phyloP scores from a whole-genome alignment of 2,113 vertebrate species.

The Cololabis saira region DNA sequence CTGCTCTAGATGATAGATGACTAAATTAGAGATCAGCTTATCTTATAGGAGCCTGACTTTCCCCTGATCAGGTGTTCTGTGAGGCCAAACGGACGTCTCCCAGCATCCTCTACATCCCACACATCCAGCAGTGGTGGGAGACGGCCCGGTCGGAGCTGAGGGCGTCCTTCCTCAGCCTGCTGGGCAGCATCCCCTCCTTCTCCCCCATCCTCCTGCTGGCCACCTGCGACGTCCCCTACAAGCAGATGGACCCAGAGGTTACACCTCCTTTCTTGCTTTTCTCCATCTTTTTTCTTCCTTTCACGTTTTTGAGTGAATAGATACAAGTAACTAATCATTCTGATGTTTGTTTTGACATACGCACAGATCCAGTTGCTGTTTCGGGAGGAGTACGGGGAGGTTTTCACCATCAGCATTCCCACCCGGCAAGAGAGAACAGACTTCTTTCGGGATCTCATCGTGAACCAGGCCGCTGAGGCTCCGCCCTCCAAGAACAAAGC shows the following conservation, averaged over 20 bases:
- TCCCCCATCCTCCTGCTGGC: slow-evolving; percentile 88
- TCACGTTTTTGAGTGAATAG: not conserved
- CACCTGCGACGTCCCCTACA: slow-evolving; percentile 72
- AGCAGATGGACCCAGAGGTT: slow-evolving; percentile 61
- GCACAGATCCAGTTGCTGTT: slow-evolving; percentile 85
- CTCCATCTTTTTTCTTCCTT: not conserved
- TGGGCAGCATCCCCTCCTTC: slow-evolving; percentile 87
- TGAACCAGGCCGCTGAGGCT: slow-evolving; percentile 84
- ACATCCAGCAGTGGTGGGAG: slow-evolving; percentile 90
- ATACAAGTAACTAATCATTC: too few relatives aligned
- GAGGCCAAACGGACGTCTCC: slow-evolving; percentile 88
- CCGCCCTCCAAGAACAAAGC: slow-evolving; percentile 78
- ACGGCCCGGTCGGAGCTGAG: slow-evolving; percentile 79
- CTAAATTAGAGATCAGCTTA: not conserved
- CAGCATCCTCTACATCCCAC: slow-evolving; percentile 88
- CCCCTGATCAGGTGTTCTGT: slow-evolving; percentile 79
- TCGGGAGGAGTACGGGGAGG: slow-evolving; percentile 79
- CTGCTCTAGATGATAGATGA: not conserved
- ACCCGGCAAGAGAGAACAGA: slow-evolving; percentile 74
- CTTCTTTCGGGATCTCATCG: slow-evolving; percentile 88
- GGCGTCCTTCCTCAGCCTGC: slow-evolving; percentile 84
- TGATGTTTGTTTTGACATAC: too few relatives aligned
- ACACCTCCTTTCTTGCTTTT: not conserved
- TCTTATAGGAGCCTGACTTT: not conserved
- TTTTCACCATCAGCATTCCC: slow-evolving; percentile 74